A percentile compares a stretch with the other conserved stretches of the same genome.
Conservation (phyloP, 1,140 invertebrate species). For the Nymphalis io region DNA sequence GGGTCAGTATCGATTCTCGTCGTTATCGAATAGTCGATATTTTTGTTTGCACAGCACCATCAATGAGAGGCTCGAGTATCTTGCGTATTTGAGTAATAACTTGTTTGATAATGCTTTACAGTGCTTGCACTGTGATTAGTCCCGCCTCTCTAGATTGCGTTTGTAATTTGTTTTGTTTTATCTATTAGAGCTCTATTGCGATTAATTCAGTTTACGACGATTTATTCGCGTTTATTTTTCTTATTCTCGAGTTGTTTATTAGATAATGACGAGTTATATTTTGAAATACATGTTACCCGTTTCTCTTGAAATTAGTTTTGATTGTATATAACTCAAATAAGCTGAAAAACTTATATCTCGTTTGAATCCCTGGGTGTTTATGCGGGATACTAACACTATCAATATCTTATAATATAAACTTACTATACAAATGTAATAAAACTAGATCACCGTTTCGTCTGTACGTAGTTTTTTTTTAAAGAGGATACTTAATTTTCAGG, state of each 20-base stretch:
- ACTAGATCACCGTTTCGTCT: too few relatives aligned
- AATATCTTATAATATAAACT: too few relatives aligned
- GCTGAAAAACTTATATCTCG: too few relatives aligned
- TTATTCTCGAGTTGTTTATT: slow-evolving; percentile 20
- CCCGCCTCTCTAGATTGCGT: slow-evolving; percentile 57
- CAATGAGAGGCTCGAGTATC: slow-evolving; percentile 71
- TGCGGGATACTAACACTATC: too few relatives aligned
- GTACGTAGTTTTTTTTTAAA: too few relatives aligned
- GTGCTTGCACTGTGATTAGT: slow-evolving; percentile 63
- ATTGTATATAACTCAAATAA: too few relatives aligned
- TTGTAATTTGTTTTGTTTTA: slow-evolving; percentile 68
- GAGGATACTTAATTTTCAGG: too few relatives aligned
- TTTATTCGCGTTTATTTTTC: slow-evolving; percentile 21
- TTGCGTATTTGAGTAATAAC: slow-evolving; percentile 77
- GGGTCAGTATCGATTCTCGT: slow-evolving; percentile 71
- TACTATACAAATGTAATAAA: too few relatives aligned
- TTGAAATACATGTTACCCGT: slow-evolving; percentile 12
- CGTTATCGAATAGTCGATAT: slow-evolving; percentile 77
- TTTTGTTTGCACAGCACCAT: slow-evolving; percentile 72
- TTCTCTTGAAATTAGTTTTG: too few relatives aligned
- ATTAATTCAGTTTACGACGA: slow-evolving; percentile 18
- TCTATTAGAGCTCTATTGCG: slow-evolving; percentile 58
- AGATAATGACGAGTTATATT: slow-evolving; percentile 10
- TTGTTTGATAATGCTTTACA: slow-evolving; percentile 72
- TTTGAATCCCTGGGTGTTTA: too few relatives aligned